A percentile compares a stretch with the other conserved stretches of the same genome.
These are phyloP conservation scores for Orchestia grillus DNA, from an alignment of 1,140 invertebrate species.

Conservation along the genomic window DNA sequence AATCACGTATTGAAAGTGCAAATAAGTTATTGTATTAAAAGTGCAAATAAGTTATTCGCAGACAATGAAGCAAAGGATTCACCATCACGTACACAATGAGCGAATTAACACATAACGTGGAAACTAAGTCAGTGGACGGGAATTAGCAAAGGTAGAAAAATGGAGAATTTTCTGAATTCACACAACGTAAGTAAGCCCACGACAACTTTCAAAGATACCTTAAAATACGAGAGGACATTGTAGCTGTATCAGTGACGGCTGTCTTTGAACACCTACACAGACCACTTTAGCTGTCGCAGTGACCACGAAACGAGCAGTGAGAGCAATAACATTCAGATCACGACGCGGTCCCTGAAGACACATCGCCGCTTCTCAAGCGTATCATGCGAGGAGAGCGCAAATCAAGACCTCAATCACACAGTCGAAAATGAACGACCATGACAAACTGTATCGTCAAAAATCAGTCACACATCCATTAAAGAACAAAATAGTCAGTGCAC, in stretches of 20 bases:
- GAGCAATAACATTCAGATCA: background rate
- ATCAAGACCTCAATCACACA: background rate
- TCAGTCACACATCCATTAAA: background rate
- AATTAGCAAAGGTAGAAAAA: background rate
- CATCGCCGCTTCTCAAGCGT: background rate
- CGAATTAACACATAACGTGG: background rate
- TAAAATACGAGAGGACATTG: background rate
- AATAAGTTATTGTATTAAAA: too few relatives aligned
- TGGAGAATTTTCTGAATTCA: background rate
- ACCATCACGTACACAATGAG: background rate
- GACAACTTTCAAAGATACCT: background rate
- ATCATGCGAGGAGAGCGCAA: background rate
- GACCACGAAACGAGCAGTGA: background rate
- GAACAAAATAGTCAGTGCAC: background rate
- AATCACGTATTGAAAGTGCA: background rate
- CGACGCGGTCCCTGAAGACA: background rate
- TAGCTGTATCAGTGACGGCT: background rate
- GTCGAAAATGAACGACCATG: background rate
- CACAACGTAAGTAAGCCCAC: background rate
- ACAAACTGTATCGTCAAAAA: background rate
- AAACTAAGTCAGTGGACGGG: background rate
- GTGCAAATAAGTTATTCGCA: too few relatives aligned
- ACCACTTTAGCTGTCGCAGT: background rate
- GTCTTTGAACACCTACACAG: background rate
- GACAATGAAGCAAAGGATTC: background rate